Evolutionary conservation across 2,888 invertebrate species (phyloP).

Genomic region (Phaedon cochleariae): DNA sequence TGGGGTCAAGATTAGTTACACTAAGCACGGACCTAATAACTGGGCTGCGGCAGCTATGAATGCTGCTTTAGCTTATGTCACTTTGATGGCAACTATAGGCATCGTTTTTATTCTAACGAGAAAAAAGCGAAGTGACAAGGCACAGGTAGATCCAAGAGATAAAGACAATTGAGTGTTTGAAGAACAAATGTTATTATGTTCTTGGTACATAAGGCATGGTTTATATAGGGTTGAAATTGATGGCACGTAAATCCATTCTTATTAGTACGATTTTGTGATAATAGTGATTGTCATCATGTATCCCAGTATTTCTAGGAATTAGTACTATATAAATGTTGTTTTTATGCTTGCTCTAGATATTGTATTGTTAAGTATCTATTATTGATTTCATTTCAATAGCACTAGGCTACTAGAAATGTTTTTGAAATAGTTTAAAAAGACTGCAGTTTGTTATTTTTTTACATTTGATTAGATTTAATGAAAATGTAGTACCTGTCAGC

Average conservation of each 20-base stretch:
- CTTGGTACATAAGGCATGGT: too few relatives aligned
- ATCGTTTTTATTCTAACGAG: constrained; percentile 37
- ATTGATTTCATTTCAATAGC: too few relatives aligned
- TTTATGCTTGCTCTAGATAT: too few relatives aligned
- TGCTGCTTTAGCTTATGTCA: constrained; percentile 57
- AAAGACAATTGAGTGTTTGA: constrained; percentile 7
- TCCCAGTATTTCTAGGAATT: too few relatives aligned
- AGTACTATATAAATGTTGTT: too few relatives aligned
- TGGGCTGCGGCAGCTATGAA: constrained; percentile 60
- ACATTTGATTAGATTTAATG: background rate
- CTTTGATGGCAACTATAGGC: constrained; percentile 56
- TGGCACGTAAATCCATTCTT: too few relatives aligned
- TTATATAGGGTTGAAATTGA: too few relatives aligned
- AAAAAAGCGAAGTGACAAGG: constrained; percentile 23
- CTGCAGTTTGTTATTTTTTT: background rate
- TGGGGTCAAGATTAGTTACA: constrained; percentile 37
- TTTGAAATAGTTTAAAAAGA: too few relatives aligned
- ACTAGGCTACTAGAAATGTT: too few relatives aligned
- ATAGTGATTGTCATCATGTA: too few relatives aligned
- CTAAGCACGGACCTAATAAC: constrained; percentile 49
- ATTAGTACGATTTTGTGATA: too few relatives aligned
- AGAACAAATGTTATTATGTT: background rate
- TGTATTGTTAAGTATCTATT: too few relatives aligned
- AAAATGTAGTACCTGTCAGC: background rate
- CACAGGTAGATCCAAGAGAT: background rate